Evolutionary conservation across 2,888 invertebrate species (phyloP).

Genomic region (Apantesis nais): DNA sequence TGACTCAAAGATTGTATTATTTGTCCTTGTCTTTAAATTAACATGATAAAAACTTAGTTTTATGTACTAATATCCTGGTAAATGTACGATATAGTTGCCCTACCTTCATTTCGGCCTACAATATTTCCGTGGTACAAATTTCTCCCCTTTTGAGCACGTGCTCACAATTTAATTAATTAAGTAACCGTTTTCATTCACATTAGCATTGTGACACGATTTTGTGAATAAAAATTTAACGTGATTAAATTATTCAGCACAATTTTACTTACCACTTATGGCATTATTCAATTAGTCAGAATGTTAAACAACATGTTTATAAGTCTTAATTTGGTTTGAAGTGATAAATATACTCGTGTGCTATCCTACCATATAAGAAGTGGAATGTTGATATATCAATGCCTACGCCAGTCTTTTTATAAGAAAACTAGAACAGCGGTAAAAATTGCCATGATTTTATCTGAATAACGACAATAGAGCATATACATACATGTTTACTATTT

Average conservation of each 20-base stretch:
- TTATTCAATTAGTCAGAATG: neutral
- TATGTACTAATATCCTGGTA: neutral
- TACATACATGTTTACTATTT: neutral
- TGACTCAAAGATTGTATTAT: neutral
- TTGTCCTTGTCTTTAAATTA: neutral
- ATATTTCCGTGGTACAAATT: neutral
- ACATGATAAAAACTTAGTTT: neutral
- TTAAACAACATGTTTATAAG: neutral
- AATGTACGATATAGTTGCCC: neutral
- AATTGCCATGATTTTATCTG: neutral
- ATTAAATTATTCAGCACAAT: constrained; percentile 5
- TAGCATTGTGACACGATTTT: constrained; percentile 3
- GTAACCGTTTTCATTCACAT: constrained; percentile 23
- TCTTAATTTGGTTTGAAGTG: neutral
- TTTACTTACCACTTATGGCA: neutral
- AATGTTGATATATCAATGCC: too few species aligned
- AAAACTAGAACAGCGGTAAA: neutral
- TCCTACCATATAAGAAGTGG: too few species aligned
- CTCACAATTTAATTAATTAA: constrained; percentile 43
- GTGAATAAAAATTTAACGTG: constrained; percentile 1
- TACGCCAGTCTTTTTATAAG: neutral
- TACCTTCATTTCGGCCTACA: constrained; percentile 4
- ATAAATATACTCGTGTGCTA: neutral
- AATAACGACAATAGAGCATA: neutral
- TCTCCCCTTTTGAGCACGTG: constrained; percentile 25